Base-by-base conservation (phyloP, 2,888 invertebrate species). In the Acleris emargana region DNA sequence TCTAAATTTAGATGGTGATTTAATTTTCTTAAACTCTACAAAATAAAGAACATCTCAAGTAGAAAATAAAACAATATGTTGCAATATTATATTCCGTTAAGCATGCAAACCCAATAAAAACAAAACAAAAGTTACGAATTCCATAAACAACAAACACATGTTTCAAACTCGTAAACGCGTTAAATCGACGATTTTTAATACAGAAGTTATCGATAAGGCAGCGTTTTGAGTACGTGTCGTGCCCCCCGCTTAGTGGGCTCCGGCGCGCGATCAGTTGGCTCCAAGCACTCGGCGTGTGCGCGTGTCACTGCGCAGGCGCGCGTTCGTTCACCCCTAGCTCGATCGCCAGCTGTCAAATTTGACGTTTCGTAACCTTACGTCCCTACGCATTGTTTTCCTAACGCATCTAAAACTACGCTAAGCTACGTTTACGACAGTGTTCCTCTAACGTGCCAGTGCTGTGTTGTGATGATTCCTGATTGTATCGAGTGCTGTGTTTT, bases 291-390 rank as follows among this genome's bases (percentile, higher is more conserved):
- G 58, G 51, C 50, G 32, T 43, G 69, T 64, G 49, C 50, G 67
- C 58, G 60, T 59, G 69, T 50, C 55, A 49, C 57, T 62, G 52
- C 67, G 57, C 67, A 59, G 43, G 67, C 58, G 43, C 54, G 43
- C 66, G 63, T 62, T 67, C 64, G 54, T 58, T 64, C 63, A 67
- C 63, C 67, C 62, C 67, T 47, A 54, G 57, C 54, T 54, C 58
- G 73, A 75, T 69, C 73, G 82, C 82, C 86, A 86, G 81, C 90
- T 90, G 91, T 90, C 88, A 90, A 80, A 77, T 81, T 79, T 84
- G 84, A 87, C 86, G 83, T 86, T 86, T 83, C 86, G 79, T 82
- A 84, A 84, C 78, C 77, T 70, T 70, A 76, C 74, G 71, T 76
- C 76, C 74, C 71, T 45, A 70, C 70, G 72, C 73, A 76, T 75